Evolutionary conservation across 2,113 vertebrate species (phyloP).

Genomic region (Cyprinodon brontotheroides): DNA sequence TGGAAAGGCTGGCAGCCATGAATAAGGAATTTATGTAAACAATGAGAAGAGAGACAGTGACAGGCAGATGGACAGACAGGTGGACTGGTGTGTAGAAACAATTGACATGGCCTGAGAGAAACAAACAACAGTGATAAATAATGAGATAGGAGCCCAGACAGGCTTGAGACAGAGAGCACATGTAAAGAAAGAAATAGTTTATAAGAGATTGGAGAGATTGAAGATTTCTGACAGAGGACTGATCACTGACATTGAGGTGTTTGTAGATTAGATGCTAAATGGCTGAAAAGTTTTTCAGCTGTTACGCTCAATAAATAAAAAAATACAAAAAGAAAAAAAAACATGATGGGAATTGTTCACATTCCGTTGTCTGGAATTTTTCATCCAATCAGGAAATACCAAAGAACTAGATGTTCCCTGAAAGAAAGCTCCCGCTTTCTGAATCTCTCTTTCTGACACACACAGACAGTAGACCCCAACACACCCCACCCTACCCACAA

Average conservation of each 20-base stretch:
- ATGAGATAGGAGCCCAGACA: constrained; percentile 34
- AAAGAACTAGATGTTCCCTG: constrained; percentile 17
- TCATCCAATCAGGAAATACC: constrained; percentile 48
- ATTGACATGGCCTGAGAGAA: constrained; percentile 18
- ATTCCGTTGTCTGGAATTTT: constrained; percentile 32
- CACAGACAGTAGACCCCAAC: background rate
- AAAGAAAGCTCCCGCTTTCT: constrained; percentile 24
- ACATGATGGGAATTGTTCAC: constrained; percentile 25
- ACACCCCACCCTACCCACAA: too few relatives aligned
- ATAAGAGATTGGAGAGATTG: constrained; percentile 7
- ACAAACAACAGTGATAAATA: constrained; percentile 16
- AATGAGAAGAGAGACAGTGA: background rate
- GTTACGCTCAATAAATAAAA: constrained; percentile 25
- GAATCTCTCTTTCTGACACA: constrained; percentile 2
- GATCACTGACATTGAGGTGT: constrained; percentile 23
- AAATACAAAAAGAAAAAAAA: too few relatives aligned
- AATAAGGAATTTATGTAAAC: constrained; percentile 11
- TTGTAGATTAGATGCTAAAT: constrained; percentile 26
- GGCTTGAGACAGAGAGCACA: constrained; percentile 25
- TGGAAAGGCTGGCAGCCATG: constrained; percentile 16
- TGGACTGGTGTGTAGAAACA: constrained; percentile 21
- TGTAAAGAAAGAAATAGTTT: constrained; percentile 40
- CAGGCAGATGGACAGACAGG: constrained; percentile 29
- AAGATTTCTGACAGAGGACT: constrained; percentile 26
- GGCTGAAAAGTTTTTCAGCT: constrained; percentile 14